Evolutionary conservation across 2,113 vertebrate species (phyloP).

Genomic region (Hypocryptadius cinnamomeus): DNA sequence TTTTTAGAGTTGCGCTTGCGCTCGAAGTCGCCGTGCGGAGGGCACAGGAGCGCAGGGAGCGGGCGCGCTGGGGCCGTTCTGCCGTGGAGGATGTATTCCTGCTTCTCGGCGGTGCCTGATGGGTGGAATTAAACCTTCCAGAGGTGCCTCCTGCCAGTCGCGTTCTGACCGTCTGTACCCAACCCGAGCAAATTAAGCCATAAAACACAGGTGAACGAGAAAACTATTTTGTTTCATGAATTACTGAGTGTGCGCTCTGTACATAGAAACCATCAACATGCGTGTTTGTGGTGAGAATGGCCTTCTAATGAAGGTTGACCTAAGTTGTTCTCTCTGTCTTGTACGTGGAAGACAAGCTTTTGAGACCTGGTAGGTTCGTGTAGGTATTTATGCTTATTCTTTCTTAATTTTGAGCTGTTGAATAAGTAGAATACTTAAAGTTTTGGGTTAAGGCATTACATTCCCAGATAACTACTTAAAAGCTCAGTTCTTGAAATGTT

Average conservation of each 20-base stretch:
- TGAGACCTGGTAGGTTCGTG: background rate
- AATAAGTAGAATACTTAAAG: background rate
- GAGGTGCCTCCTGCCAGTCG: background rate
- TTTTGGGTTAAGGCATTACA: background rate
- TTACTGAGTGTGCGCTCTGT: background rate
- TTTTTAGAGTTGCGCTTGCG: background rate
- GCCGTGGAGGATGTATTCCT: background rate
- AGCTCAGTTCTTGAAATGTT: background rate
- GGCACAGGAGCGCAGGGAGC: background rate
- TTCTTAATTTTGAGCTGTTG: background rate
- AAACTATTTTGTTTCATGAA: background rate
- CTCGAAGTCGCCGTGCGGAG: background rate
- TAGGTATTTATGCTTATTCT: background rate
- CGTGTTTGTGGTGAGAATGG: background rate
- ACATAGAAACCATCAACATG: background rate
- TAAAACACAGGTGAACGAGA: background rate
- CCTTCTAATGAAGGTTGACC: background rate
- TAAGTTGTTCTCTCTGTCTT: background rate
- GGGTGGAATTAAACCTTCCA: background rate
- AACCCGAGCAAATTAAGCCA: background rate
- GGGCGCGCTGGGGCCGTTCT: background rate
- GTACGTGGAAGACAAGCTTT: background rate
- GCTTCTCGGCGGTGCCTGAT: background rate
- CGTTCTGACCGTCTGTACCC: background rate
- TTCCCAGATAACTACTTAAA: background rate